Base-by-base conservation (phyloP, 2,888 invertebrate genomes). In the Acrobasis suavella region DNA sequence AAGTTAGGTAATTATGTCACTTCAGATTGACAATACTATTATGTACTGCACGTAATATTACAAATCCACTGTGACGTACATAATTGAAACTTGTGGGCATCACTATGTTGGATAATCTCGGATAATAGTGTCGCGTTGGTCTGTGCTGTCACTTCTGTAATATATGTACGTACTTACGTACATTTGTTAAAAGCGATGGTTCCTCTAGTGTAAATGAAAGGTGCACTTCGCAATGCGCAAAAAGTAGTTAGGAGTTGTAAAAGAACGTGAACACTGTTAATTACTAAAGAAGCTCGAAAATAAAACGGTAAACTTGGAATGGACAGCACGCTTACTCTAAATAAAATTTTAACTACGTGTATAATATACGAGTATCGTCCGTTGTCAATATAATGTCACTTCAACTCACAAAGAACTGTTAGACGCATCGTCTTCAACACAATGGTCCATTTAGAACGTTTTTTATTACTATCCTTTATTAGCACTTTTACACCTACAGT, bases 1-100 rank as follows among this genome's bases (percentile, higher is more conserved):
- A 72, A 72, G 72, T 69, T 62, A 59, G 63, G 64, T 65, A 69
- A 64, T 65, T 65, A 67, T 62, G 62, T 62, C 62, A 68, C 60
- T 61, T 50, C 62, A 51, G 60, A 64, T 32, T 65, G 64, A 69
- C 69, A 66, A 66, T 64, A 63, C 62, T 58, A 65, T 67, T 68
- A n/a, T n/a, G n/a, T n/a, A 63, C 61, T 32, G 37, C 15, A 22
- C 32, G 22, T 58, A 58, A 58, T 49, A 32, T 46, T 49, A 49
- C 32, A 32, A 58, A 32, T 32, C 2, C 32, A 32, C 32, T 32
- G 46, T n/a, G 14, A n/a, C 46, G 46, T 14, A 46, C 14, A 46
- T 46, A 46, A 14, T 14, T 46, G 12, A 14, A 12, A 46, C n/a
- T 14, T n/a, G 14, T 3, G 46, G 46, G 12, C 14, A 9, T 17